Base-by-base conservation (phyloP, 2,797 vertebrate genomes). In the Gymnocypris eckloni region DNA sequence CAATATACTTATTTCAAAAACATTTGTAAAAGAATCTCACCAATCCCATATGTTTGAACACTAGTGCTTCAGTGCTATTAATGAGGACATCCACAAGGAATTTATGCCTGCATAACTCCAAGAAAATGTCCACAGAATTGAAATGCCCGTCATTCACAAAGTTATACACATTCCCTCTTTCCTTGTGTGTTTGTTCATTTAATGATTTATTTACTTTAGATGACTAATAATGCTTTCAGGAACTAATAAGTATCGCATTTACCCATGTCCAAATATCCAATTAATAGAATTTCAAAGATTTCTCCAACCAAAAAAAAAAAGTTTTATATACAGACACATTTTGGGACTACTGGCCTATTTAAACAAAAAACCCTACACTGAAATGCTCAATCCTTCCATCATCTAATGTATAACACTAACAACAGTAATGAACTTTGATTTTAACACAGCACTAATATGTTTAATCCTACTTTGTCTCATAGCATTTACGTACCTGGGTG, bases 381-480 rank as follows among this genome's bases (percentile, higher is more conserved):
- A 59, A 78, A 59, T 61, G 37, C 37, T 25, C 20, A 78, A 59
- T 78, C 39, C 54, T 9, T 59, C 20, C 37, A 43, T 20, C 33
- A 56, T 78, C 59, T 66, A 66, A 66, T 66, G 28, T 66, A 33
- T 66, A 33, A 33, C 56, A 64, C 52, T 56, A 77, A 33, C 18
- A 56, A 43, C 76, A 59, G 20, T 43, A n/a, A 59, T 37, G 2
- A 69, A 69, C 28, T n/a, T 56, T 13, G 0, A 45, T 61, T 80
- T 67, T 48, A 18, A 66, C 45, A 25, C 20, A 33, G 15, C 13
- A 12, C 16, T 28, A 59, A 43, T 15, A 33, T 3, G 5, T 13
- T 41, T 25, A 41, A 28, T 48, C n/a, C 2, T 33, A 33, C 33
- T 0, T 33, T 33, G 33, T 33, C 33, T 33, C 33, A 33, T 33